Base-by-base conservation (phyloP, 2,113 vertebrate species). In the Crypturellus undulatus region DNA sequence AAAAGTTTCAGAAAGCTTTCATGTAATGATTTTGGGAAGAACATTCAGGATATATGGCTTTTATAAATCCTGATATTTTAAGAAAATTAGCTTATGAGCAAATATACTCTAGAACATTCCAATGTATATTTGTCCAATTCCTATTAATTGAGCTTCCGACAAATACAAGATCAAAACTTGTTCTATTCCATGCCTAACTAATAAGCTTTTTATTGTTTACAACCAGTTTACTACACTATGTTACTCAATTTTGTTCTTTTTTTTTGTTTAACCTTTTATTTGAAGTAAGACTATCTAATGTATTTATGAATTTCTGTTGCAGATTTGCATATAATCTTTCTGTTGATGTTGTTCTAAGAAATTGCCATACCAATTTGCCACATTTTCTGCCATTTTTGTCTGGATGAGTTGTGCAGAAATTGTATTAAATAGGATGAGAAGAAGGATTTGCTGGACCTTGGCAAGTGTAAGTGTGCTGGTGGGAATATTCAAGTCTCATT, bases 401-500 rank as follows among this genome's bases (percentile, higher is more conserved):
- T 64, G 38, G 32, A 43, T 10, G 5, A 71, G 6, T n/a, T 10
- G 47, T 64, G 58, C 28, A 47, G 13, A 56, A 72, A 47, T 40
- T 30, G 11, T 63, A 2, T 22, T 54, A 24, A 54, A 6, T 24
- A 34, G 18, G 43, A 24, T 14, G 6, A 15, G 54, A 71, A 63
- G 12, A 40, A 45, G 18, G 4, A 36, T 71, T 71, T 87, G 24
- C 6, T 85, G 63, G 52, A 77, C 24, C 6, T 42, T 59, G 28
- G 5, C 14, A 51, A 42, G 10, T 3, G 8, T 24, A 34, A 0
- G 3, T 34, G 13, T 6, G 14, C 7, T 42, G 14, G 42, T 68
- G 11, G 19, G 24, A 59, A 77, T 11, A 67, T 22, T 24, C 4
- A 28, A 68, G 28, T 40, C 24, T 77, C 17, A 49, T 76, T 34